Conservation (phyloP, 2,113 vertebrate species). For the Monarcha castaneiventris region DNA sequence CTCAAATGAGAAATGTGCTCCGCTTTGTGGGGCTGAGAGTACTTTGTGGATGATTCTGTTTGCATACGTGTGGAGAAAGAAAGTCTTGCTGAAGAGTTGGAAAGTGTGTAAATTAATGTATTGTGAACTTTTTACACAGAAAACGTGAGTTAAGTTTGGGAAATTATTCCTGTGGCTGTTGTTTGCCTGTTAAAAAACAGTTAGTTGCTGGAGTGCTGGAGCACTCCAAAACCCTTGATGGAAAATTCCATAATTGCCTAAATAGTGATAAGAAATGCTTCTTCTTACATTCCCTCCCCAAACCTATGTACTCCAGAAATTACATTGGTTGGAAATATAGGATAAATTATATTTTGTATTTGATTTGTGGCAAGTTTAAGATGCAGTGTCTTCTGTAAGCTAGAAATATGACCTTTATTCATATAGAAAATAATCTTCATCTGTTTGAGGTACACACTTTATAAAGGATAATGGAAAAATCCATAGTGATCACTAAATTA, state of each 20-base stretch:
- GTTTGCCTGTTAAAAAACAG: background rate
- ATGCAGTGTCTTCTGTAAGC: background rate
- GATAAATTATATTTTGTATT: background rate
- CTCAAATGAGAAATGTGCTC: background rate
- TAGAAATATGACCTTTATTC: background rate
- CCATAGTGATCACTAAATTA: background rate
- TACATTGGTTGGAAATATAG: background rate
- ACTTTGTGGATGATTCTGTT: background rate
- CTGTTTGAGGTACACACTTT: background rate
- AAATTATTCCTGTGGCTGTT: background rate
- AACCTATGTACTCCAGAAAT: background rate
- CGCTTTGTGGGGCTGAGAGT: background rate
- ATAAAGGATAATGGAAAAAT: background rate
- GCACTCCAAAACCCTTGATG: background rate
- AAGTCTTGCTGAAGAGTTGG: background rate
- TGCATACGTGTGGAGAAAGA: background rate
- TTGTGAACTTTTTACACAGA: background rate
- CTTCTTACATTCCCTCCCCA: background rate
- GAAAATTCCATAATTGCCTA: background rate
- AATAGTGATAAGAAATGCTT: background rate
- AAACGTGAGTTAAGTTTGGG: background rate
- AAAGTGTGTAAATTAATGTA: background rate
- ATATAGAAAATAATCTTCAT: background rate
- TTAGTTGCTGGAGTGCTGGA: background rate
- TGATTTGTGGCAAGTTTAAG: background rate